Percentiles rank a stretch among this genome's conserved stretches.
phyloP scores from a whole-genome alignment of 2,797 vertebrate genomes.

The Nasua narica region DNA sequence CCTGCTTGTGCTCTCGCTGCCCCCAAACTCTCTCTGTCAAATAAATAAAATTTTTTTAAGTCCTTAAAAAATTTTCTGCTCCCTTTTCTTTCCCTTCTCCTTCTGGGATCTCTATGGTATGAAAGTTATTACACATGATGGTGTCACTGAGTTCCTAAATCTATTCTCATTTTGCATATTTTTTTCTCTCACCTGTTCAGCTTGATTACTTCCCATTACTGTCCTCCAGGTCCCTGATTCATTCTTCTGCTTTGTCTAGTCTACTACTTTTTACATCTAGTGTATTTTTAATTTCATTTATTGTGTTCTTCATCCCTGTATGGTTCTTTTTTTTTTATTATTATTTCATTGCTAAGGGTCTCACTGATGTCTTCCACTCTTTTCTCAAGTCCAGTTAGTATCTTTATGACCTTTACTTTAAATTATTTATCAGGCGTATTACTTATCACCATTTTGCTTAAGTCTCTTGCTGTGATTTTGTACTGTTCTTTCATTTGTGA shows the following conservation, averaged over 20 bases:
- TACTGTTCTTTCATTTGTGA: background rate
- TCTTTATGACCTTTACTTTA: background rate
- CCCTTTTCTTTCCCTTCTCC: background rate
- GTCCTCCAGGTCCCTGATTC: background rate
- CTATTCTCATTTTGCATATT: background rate
- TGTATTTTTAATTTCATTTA: background rate
- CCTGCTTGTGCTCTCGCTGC: background rate
- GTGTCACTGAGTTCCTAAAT: background rate
- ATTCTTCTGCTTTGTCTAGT: background rate
- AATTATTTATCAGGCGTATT: background rate
- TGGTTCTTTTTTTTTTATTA: background rate
- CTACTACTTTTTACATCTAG: background rate
- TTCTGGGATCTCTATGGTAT: background rate
- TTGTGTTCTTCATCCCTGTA: background rate
- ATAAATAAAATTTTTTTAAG: background rate
- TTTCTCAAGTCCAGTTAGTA: background rate
- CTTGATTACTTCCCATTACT: background rate
- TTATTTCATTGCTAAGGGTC: background rate
- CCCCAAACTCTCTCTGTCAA: background rate
- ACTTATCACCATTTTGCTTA: background rate
- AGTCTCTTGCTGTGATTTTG: background rate
- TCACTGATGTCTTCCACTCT: background rate
- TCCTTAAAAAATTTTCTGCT: background rate
- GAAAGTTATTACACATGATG: background rate
- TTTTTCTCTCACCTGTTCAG: background rate